These are phyloP conservation scores for Hestina assimilis DNA, from an alignment of 1,140 invertebrate species.

Conservation along the genomic window DNA sequence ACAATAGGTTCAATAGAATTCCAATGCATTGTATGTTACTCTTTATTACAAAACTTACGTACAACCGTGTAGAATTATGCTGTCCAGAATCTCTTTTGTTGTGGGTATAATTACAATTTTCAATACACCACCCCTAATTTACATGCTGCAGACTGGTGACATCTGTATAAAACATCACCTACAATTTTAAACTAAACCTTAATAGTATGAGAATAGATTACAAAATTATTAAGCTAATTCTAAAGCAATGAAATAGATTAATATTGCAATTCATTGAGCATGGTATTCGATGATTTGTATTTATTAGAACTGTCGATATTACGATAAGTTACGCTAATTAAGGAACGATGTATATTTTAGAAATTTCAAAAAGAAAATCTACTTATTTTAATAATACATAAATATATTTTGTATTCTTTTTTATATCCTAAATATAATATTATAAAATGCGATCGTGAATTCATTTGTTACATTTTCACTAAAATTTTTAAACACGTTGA, in stretches of 20 bases:
- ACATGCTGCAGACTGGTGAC: slow-evolving; percentile 5
- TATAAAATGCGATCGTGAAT: too few relatives aligned
- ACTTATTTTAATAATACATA: too few relatives aligned
- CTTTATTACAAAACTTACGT: not conserved
- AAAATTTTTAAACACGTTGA: too few relatives aligned
- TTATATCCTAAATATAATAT: too few relatives aligned
- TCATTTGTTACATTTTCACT: too few relatives aligned
- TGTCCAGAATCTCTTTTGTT: slow-evolving; percentile 42
- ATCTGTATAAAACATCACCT: not conserved
- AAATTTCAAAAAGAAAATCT: too few relatives aligned
- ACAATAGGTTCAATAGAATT: too few relatives aligned
- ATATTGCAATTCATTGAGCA: not conserved
- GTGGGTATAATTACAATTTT: slow-evolving; percentile 42
- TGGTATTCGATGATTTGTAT: not conserved
- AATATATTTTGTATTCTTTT: too few relatives aligned
- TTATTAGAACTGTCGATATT: not conserved
- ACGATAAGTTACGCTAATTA: not conserved
- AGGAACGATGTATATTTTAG: too few relatives aligned
- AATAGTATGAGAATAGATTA: not conserved
- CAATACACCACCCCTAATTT: slow-evolving; percentile 18
- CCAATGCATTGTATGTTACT: too few relatives aligned
- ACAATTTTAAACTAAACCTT: not conserved
- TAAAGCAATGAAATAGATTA: not conserved
- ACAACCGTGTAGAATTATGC: slow-evolving; percentile 25
- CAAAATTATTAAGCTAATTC: not conserved